A percentile compares a stretch with the other conserved stretches of the same genome.
Conservation (phyloP, 2,888 invertebrate species). For the Halictus ligatus region DNA sequence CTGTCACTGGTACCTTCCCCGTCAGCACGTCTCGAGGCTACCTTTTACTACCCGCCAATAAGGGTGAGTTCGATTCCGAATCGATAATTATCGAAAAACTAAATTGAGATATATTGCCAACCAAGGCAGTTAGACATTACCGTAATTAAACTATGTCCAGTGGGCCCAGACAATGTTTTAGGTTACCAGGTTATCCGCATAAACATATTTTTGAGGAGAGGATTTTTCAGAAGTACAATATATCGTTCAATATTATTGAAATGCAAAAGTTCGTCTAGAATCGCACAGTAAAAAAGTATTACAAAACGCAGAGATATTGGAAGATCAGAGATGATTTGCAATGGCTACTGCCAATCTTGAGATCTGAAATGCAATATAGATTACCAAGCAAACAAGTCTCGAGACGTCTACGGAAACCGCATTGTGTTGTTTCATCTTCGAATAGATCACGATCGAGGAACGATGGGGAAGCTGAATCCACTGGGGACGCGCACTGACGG, state of each 20-base stretch:
- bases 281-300: not conserved
- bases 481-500: not conserved
- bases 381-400: not conserved
- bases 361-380: not conserved
- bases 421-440: conserved; percentile 8
- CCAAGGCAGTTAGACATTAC: not conserved
- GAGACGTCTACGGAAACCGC: not conserved
- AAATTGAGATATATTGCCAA: not conserved
- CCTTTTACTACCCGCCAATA: not conserved
- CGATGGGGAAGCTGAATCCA: not conserved
- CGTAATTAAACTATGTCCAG: too few relatives aligned
- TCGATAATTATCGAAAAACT: not conserved
- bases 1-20: not conserved
- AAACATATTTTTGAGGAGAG: too few relatives aligned
- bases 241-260: too few relatives aligned
- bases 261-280: not conserved
- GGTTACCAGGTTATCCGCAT: too few relatives aligned
- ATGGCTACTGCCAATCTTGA: not conserved
- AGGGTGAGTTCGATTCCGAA: not conserved
- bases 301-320: not conserved
- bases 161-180: too few relatives aligned
- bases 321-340: not conserved
- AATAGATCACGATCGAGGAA: conserved; percentile 11
- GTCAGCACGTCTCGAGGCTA: not conserved
- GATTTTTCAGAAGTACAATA: too few relatives aligned